Evolutionary conservation across 2,888 invertebrate species (phyloP), one percentile per base, ranked within the genome.

Genomic region (Mythimna ferrago): DNA sequence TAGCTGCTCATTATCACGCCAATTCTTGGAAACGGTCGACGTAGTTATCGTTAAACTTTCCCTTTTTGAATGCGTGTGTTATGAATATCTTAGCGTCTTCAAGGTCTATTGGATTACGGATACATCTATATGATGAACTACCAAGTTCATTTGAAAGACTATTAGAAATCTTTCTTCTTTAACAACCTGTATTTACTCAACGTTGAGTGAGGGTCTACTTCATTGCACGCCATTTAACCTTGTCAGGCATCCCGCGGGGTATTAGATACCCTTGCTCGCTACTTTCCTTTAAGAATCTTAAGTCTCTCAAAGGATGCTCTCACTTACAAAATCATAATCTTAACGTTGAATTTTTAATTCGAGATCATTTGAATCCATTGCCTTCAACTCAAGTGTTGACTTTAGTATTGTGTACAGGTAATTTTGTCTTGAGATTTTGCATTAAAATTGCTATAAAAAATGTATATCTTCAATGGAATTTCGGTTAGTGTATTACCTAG

Each of bases 1-100:
- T 72, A 72, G 76, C 74, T 64, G 72, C 72, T 76, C 65, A 74
- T 73, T 81, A 82, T 80, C 85, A 85, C 83, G 81, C 76, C 11
- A 78, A 73, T 83, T 81, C 82, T 70, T 41, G 60, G 83, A 80
- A 80, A 75, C 73, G 61, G 69, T 79, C 67, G 76, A 71, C 63
- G 73, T 54, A 74, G 54, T 68, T 65, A 73, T 67, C 51, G 67
- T 71, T 67, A n/a, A 56, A 78, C 80, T 81, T 81, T 81, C 79
- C 74, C 65, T 81, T 81, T 82, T 82, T 65, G 61, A 62, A 75
- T 79, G 48, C 64, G 60, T 64, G 67, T 77, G 57, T 77, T 72
- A 62, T 62, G 61, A 58, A 64, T 81, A 74, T 78, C 48, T 76
- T 79, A 66, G 61, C 79, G 11, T 77, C 51, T 66, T 41, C 66